Base-by-base conservation (phyloP, 2,797 vertebrate species). In the Tolypeutes matacus region DNA sequence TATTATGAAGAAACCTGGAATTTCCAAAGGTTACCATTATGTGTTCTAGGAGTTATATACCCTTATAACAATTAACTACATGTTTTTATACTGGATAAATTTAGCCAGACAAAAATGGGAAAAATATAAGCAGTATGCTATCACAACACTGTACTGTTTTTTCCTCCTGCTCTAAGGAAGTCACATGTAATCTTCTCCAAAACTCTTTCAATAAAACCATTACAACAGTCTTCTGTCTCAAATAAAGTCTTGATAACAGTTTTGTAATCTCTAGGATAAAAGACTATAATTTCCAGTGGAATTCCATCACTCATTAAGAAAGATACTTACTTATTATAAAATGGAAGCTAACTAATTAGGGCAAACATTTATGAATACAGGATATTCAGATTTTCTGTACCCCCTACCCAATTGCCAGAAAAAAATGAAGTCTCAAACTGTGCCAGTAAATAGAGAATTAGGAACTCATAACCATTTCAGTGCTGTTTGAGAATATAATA, bases 291-390 rank as follows among this genome's bases (percentile, higher is more conserved):
- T 94, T 95, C 67, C 80, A 53, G 77, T 84, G 72, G 60, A 92
- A 95, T 85, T 90, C 82, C 77, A 34, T 94, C 56, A 75, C 85
- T 94, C 77, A 90, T 91, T 82, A 95, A 58, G 93, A 88, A 95
- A 95, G 92, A 95, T 91, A 92, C 36, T 65, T 94, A 70, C 39
- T 13, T 29, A 75, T 51, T 87, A 72, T 82, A 77, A 92, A 94
- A 93, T 85, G 64, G 42, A 95, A 83, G 78, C 64, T 96, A 75
- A 75, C 62, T 86, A 93, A 95, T 85, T 94, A 90, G 12, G 20
- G 25, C 89, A 82, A 91, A 31, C 34, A 81, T 95, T 88, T 88
- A 82, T 77, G 73, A 94, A 96, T 62, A 27, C 89, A 95, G 86
- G 56, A 77, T 92, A 86, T 15, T 18, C 2, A 62, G 29, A 13